Evolutionary conservation across 2,797 vertebrate genomes (phyloP).

Genomic region (Oreonectes daqikongensis): DNA sequence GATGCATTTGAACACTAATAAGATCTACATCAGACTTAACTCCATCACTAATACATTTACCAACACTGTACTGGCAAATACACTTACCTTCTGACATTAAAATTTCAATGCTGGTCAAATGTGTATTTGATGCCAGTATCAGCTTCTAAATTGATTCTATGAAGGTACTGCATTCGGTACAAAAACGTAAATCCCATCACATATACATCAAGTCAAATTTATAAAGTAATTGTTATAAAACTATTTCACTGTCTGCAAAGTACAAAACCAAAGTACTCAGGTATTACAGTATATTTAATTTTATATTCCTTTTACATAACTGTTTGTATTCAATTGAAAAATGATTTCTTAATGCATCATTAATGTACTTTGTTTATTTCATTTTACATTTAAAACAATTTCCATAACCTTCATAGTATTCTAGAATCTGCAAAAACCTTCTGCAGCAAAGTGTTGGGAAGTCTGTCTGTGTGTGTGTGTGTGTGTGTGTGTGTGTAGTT

Average conservation of each 20-base stretch:
- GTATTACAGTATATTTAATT: neutral
- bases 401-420: slow-evolving; percentile 69
- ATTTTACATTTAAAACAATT: neutral
- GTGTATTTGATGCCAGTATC: slow-evolving; percentile 57
- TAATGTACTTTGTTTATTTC: neutral
- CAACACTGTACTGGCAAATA: slow-evolving; percentile 62
- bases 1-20: slow-evolving; percentile 44
- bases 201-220: neutral
- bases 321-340: neutral
- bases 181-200: neutral
- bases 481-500: slow-evolving; percentile 61
- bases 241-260: slow-evolving; percentile 3
- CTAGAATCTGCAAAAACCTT: slow-evolving; percentile 62
- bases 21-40: slow-evolving; percentile 10
- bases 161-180: slow-evolving; percentile 65
- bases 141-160: slow-evolving; percentile 62
- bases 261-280: neutral
- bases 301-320: no score
- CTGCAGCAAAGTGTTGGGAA: slow-evolving; percentile 77
- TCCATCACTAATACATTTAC: slow-evolving; percentile 52
- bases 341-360: neutral
- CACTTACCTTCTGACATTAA: slow-evolving; percentile 58
- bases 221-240: neutral
- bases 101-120: slow-evolving; percentile 50
- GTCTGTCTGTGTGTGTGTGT: slow-evolving; percentile 50